Evolutionary conservation across 2,888 invertebrate genomes (phyloP).

Genomic region (Parnassius smintheus): DNA sequence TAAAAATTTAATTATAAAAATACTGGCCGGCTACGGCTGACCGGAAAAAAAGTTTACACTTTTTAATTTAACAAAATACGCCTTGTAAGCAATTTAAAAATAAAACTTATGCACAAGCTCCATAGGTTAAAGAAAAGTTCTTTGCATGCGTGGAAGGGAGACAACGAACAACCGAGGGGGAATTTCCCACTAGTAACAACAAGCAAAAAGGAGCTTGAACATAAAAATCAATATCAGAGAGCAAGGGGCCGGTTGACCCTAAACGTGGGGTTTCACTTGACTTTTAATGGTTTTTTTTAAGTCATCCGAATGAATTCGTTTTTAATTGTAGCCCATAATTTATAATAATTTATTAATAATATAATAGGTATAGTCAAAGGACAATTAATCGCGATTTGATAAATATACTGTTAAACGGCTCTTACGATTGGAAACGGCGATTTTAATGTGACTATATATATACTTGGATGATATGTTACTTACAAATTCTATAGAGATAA

Average conservation of each 20-base stretch:
- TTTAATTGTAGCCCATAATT: background rate
- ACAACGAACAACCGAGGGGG: constrained; percentile 35
- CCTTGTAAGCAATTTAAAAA: background rate
- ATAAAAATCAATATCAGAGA: constrained; percentile 60
- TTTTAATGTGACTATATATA: no score
- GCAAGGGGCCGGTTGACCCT: constrained; percentile 40
- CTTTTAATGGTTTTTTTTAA: background rate
- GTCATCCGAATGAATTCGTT: background rate
- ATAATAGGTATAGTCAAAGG: no score
- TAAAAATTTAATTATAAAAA: no score
- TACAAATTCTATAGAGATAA: no score
- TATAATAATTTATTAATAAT: background rate
- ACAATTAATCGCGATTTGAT: no score
- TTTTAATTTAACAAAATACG: no score
- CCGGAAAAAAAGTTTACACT: no score
- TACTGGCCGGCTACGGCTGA: no score
- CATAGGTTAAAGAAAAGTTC: constrained; percentile 24
- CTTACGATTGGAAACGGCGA: no score
- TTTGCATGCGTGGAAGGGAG: constrained; percentile 43
- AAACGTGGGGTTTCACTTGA: constrained; percentile 20
- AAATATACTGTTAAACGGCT: no score
- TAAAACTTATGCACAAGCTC: no score
- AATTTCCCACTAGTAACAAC: constrained; percentile 47
- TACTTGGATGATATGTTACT: no score
- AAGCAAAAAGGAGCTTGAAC: constrained; percentile 48